Conservation (phyloP, 2,888 invertebrate genomes). For the Lymantria monacha region DNA sequence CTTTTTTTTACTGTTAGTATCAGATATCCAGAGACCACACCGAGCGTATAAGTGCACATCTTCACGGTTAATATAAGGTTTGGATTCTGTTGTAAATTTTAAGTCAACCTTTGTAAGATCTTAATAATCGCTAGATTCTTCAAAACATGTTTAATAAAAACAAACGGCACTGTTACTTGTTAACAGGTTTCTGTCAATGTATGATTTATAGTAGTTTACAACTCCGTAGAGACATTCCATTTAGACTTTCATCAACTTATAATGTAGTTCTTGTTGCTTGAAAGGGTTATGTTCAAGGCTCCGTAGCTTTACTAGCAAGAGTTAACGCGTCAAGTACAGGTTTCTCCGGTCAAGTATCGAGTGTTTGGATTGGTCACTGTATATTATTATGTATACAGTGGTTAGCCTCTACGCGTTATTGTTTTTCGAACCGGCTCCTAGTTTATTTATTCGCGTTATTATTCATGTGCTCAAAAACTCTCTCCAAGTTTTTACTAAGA, state of each 20-base stretch:
- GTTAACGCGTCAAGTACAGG: conserved; percentile 45
- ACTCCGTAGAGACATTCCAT: no score
- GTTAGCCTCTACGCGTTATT: conserved; percentile 34
- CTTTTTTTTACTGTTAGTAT: conserved; percentile 19
- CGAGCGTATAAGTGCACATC: no score
- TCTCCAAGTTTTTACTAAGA: no score
- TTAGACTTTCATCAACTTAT: conserved; percentile 1
- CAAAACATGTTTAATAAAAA: no score
- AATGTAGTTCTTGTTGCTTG: conserved; percentile 3
- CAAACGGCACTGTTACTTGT: no score
- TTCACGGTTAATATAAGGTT: no score
- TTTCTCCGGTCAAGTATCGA: conserved; percentile 39
- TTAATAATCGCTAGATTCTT: no score
- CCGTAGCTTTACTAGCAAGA: conserved; percentile 13
- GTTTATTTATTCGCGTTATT: background rate
- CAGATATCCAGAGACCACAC: conserved; percentile 27
- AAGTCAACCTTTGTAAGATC: no score
- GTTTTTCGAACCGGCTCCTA: conserved; percentile 36
- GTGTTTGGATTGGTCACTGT: conserved; percentile 17
- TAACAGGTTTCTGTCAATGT: no score
- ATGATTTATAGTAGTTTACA: no score
- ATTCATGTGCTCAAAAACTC: no score
- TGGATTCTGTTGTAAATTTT: no score
- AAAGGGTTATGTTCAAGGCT: conserved; percentile 13
- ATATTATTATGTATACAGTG: conserved; percentile 41